Base-by-base conservation (phyloP, 92 coral and sea anemone genomes). In the Bergia sp. region DNA sequence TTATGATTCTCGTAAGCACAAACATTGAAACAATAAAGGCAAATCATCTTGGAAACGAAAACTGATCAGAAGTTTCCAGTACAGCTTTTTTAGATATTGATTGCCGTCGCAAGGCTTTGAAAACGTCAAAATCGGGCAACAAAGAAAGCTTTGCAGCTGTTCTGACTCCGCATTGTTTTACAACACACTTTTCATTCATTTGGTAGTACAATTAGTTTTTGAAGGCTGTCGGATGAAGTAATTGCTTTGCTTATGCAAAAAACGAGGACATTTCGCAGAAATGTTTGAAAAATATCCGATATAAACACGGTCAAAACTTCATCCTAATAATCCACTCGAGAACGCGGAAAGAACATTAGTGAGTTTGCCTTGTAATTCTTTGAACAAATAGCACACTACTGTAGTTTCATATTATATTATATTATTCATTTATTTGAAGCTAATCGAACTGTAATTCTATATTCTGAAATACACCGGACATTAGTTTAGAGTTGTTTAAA, bases 121-220 rank as follows among this genome's bases (percentile, higher is more conserved):
- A 84, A 69, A 73, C 41, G 76, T 39, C 74, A 12, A 75, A 43
- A 44, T 36, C 74, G 42, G 23, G 45, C 36, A 15, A 69, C 58
- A 41, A 82, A 82, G 82, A 50, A n/a, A n/a, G n/a, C 13, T 42
- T 42, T 45, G 78, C 87, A 84, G 87, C 87, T 84, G 67, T 37
- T 47, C 38, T 77, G 55, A 13, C 64, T 12, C 45, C 21, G 21
- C 67, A 67, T 84, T 71, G 87, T 66, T 82, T 65, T 39, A 42
- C 18, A 66, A 67, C 86, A 66, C 64, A 13, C 73, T 66, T 66
- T 69, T 21, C 64, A 69, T 43, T 43, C 73, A 65, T 84, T 84
- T 67, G 87, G 44, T 5, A 20, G 6, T 21, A 21, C 21, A 43
- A 45, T 15, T 10, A 21, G 39, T 47, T 21, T 29, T 5, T 8